Evolutionary conservation across 2,888 invertebrate species (phyloP), one percentile per base, ranked within the genome.

Genomic region (Thymelicus lineola): DNA sequence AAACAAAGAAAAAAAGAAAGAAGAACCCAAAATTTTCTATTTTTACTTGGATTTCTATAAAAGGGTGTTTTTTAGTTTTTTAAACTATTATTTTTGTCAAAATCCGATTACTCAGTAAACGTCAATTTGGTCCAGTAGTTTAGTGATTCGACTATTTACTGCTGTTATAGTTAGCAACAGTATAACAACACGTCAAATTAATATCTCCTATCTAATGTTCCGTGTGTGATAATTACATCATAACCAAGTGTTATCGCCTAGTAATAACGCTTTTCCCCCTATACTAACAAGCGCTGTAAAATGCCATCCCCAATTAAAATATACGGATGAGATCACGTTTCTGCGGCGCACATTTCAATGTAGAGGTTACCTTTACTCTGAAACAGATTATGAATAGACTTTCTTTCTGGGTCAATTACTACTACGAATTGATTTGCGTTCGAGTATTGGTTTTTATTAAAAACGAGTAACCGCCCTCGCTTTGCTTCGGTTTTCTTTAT

Each of bases 261-360:
- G 48, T 50, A 50, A 17, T 50, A 50, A 10, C 6, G 15, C 7
- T 50, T 1, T 15, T 50, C 9, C 17, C 48, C 17, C 15, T 50
- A 50, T 15, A 17, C 48, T 50, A 17, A 15, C 15, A 50, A 50
- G 9, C 17, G 4, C 48, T 50, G 17, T 50, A 50, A 50, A 50
- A 50, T 17, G 7, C 48, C 17, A 50, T 17, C 48, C 48, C 17
- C 48, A 50, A 50, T 50, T 50, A 50, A 50, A n/a, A n/a, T n/a
- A 50, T 50, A 17, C 48, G 48, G 2, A 50, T 50, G 48, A 50
- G 48, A 50, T 50, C 17, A 50, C 48, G 15, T 50, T 3, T 7
- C 3, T 15, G 48, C 48, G 17, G 48, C 17, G 17, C 48, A 50
- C 15, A 50, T 2, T 50, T 50, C 48, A 17, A 17, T 50, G 17